Base-by-base conservation (phyloP, 2,888 invertebrate genomes). In the Sinodicranocentrus sp. region DNA sequence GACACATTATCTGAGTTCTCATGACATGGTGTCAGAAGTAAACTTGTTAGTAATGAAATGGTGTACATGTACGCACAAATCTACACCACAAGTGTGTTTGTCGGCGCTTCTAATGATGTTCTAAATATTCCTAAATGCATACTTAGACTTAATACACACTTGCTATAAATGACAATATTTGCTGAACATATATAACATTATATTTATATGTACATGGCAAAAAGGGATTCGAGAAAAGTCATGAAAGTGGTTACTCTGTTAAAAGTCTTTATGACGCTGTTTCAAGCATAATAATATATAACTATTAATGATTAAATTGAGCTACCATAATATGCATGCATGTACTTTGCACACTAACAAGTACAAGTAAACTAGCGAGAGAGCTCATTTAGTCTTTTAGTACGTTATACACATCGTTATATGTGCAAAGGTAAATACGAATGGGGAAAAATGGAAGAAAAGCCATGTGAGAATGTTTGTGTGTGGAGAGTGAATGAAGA, bases 391-490 rank as follows among this genome's bases (percentile, higher is more conserved):
- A 8, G 5, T 39, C 39, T 39, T 13, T 39, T 5, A 8, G 39
- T 39, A 39, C 13, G 5, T 13, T 8, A 5, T 8, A 39, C 39
- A 39, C 39, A 39, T 8, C 39, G 39, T 39, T 13, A 8, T 39
- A 13, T 39, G 39, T 8, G 39, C 39, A 13, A 39, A n/a, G 39
- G 6, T 8, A 13, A 39, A 39, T 13, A 13, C 5, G 39, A 13
- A 65, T n/a, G 39, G 10, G 48, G n/a, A 68, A 25, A n/a, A 19
- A 33, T 28, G 21, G 39, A n/a, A 72, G 28, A 54, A 59, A 75
- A 48, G 63, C 59, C 73, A 63, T 75, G 73, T 75, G 73, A 54
- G 61, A 61, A 73, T 75, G 65, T 75, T 52, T 61, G 52, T 65
- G 75, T 75, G 15, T 28, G 39, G 8, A 28, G 19, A 48, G 70